Percentiles rank a stretch among this genome's conserved stretches.
Evolutionary conservation across 2,888 invertebrate species (phyloP).

Genomic region (Leptinotarsa peninsularis): DNA sequence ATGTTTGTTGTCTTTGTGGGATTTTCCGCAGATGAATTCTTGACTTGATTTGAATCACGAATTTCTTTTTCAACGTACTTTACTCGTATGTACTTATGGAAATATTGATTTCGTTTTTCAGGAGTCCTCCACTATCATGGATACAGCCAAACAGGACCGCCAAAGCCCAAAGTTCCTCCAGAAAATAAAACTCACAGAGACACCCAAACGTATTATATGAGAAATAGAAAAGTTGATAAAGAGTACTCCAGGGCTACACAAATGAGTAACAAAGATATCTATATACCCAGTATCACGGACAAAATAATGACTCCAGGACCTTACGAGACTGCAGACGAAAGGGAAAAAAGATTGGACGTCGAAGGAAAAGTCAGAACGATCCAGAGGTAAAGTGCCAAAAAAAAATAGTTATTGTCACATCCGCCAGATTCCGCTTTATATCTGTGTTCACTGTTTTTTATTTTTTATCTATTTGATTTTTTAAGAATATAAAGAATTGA

Average conservation of each 20-base stretch:
- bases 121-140: slow-evolving; percentile 83
- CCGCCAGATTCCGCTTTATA: too few species aligned
- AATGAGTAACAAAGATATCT: slow-evolving; percentile 71
- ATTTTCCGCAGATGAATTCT: too few species aligned
- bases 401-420: too few species aligned
- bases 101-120: slow-evolving; percentile 8
- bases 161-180: slow-evolving; percentile 68
- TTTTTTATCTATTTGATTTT: too few species aligned
- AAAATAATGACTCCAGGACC: slow-evolving; percentile 71
- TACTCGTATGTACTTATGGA: neutral
- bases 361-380: slow-evolving; percentile 69
- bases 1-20: too few species aligned
- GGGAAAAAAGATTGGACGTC: slow-evolving; percentile 70
- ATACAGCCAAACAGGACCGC: slow-evolving; percentile 82
- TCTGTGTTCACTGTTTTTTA: too few species aligned
- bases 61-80: too few species aligned
- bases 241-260: slow-evolving; percentile 72
- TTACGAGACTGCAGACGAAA: slow-evolving; percentile 77
- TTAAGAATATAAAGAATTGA: too few species aligned
- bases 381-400: slow-evolving; percentile 66
- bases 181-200: slow-evolving; percentile 71
- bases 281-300: slow-evolving; percentile 75
- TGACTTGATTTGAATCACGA: too few species aligned
- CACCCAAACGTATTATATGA: slow-evolving; percentile 73
- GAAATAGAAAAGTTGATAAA: slow-evolving; percentile 70